Base-by-base conservation (phyloP, 2,888 invertebrate genomes). In the Eristalis tenax region DNA sequence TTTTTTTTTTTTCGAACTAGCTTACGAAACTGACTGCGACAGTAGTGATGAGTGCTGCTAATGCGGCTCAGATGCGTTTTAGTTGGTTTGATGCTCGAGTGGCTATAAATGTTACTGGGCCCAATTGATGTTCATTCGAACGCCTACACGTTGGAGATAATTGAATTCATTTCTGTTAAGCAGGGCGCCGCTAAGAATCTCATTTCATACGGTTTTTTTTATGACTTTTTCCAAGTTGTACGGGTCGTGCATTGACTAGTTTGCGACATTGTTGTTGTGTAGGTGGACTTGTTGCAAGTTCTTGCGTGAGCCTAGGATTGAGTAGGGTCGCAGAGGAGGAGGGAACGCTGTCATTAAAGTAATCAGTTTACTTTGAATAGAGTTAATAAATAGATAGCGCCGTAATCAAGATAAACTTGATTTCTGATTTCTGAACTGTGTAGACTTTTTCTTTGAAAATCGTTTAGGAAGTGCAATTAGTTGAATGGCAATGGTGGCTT, bases 61-160 rank as follows among this genome's bases (percentile, higher is more conserved):
- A 18, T 50, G n/a, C 43, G 73, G 4, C 61, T 63, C 32, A 15
- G 15, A 50, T 73, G 8, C 50, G 4, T 43, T 50, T 63, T 63
- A 26, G 73, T 63, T 61, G 32, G n/a, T 50, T 74, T 74, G 74
- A 56, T 32, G 74, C 32, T 64, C 64, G 38, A 64, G 61, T 61
- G 61, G 43, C 63, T 63, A 73, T 61, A 43, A 40, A 63, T 43
- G 71, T 63, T 43, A 63, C 74, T 56, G 63, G 71, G 18, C 28
- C 2, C 32, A 40, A 71, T 71, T 61, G 61, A 11, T 71, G 28
- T 35, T 61, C 43, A 73, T 63, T 63, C 35, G 22, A 64, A 64
- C 64, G 50, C 74, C 74, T 43, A 64, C 74, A 13, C 35, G 43
- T 23, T 64, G 63, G 61, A 18, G n/a, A 32, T 65, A n/a, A n/a